Conservation (phyloP, 2,888 invertebrate species). For the Tenthredo mesomela region DNA sequence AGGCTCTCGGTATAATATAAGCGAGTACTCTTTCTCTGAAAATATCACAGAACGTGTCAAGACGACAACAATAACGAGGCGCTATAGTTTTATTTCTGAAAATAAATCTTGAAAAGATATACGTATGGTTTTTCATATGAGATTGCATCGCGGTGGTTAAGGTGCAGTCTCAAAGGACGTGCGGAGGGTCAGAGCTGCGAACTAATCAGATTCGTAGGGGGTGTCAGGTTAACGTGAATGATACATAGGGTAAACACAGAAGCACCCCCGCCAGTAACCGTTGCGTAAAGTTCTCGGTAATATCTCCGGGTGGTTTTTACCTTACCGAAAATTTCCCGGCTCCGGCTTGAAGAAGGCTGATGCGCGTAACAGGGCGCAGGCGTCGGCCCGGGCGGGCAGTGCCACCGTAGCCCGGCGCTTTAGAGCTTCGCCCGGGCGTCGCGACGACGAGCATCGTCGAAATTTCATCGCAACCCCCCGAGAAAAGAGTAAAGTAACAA, state of each 20-base stretch:
- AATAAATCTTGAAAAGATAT: background rate
- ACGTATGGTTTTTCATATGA: background rate
- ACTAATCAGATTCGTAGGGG: slow-evolving; percentile 42
- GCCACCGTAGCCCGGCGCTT: slow-evolving; percentile 76
- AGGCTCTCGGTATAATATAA: background rate
- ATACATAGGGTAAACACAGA: slow-evolving; percentile 50
- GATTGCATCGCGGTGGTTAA: slow-evolving; percentile 20
- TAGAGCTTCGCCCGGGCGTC: slow-evolving; percentile 77
- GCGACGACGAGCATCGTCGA: slow-evolving; percentile 74
- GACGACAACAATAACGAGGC: background rate
- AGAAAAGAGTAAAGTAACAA: slow-evolving; percentile 26
- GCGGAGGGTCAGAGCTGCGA: background rate
- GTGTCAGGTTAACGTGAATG: slow-evolving; percentile 49
- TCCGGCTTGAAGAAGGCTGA: slow-evolving; percentile 48
- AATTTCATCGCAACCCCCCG: slow-evolving; percentile 58
- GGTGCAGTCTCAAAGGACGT: slow-evolving; percentile 1
- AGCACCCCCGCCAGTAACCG: slow-evolving; percentile 13
- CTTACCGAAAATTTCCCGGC: slow-evolving; percentile 45
- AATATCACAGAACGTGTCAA: slow-evolving; percentile 7
- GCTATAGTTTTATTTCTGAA: background rate
- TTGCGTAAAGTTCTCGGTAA: slow-evolving; percentile 47
- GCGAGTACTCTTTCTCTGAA: background rate
- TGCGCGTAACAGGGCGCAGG: slow-evolving; percentile 47
- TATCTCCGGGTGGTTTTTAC: slow-evolving; percentile 40
- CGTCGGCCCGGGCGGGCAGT: slow-evolving; percentile 73